A percentile compares a stretch with the other conserved stretches of the same genome.
These are phyloP conservation scores for Hexactinellida sp. DNA, from an alignment of 37 sponge, comb jelly and placozoan species.

Conservation along the genomic window DNA sequence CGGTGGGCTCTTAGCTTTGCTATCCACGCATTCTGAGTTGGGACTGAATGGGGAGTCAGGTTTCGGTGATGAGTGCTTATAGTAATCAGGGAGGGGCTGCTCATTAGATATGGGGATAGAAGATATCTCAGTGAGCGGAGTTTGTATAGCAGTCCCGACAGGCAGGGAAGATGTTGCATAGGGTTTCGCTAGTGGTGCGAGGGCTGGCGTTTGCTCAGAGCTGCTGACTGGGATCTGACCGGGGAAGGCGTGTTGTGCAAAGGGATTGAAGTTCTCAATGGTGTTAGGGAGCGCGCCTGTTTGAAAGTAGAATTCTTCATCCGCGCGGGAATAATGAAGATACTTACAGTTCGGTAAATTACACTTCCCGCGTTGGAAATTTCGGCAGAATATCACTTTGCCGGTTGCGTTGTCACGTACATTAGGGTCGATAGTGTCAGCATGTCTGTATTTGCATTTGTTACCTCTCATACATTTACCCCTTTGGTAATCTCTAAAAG, in stretches of 20 bases:
- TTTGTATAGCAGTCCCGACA: not conserved
- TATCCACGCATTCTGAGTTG: not conserved
- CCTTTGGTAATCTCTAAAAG: not conserved
- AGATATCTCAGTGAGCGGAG: not conserved
- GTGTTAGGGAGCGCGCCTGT: not conserved
- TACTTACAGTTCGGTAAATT: constrained; percentile 2
- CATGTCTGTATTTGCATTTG: constrained; percentile 7
- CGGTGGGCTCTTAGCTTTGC: not conserved
- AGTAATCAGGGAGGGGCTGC: not conserved
- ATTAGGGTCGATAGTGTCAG: not conserved
- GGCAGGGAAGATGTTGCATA: not conserved
- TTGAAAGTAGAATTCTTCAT: constrained; percentile 1
- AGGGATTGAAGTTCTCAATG: not conserved
- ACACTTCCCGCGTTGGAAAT: constrained; percentile 8
- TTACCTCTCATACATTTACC: not conserved
- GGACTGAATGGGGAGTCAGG: not conserved
- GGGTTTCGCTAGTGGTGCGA: not conserved
- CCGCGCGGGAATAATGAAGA: not conserved
- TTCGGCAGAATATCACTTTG: not conserved
- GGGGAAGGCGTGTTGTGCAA: not conserved
- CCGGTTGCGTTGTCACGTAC: not conserved
- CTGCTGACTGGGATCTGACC: not conserved
- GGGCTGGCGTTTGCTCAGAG: not conserved
- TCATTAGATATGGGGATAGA: not conserved
- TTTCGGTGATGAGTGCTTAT: not conserved